Evolutionary conservation across 2,797 vertebrate genomes (phyloP).

Genomic region (Myripristis murdjan): DNA sequence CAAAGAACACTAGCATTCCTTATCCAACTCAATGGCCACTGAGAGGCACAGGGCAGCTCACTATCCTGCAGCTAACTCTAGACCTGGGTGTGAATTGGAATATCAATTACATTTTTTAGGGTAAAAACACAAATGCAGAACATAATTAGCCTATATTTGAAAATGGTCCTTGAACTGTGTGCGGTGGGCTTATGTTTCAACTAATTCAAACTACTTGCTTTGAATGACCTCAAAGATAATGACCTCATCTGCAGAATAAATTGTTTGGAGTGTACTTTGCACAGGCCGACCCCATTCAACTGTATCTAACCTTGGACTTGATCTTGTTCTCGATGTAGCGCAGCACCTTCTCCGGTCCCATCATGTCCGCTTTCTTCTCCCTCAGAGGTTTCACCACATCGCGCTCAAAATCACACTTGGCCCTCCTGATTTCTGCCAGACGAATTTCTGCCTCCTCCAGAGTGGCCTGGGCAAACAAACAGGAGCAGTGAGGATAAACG

Average conservation of each 20-base stretch:
- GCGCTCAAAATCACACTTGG: slow-evolving; percentile 60
- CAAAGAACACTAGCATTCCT: too few relatives aligned
- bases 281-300: not conserved
- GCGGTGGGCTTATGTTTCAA: too few relatives aligned
- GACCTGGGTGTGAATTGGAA: too few relatives aligned
- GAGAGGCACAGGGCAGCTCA: too few relatives aligned
- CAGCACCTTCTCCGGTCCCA: slow-evolving; percentile 61
- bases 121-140: too few relatives aligned
- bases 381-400: slow-evolving; percentile 36
- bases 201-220: too few relatives aligned
- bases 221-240: too few relatives aligned
- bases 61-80: too few relatives aligned
- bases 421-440: slow-evolving; percentile 58
- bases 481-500: not conserved
- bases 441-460: slow-evolving; percentile 58
- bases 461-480: slow-evolving; percentile 51
- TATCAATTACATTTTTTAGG: too few relatives aligned
- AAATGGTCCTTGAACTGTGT: too few relatives aligned
- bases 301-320: slow-evolving; percentile 39
- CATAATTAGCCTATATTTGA: too few relatives aligned
- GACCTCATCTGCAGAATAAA: not conserved
- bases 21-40: too few relatives aligned
- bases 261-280: not conserved
- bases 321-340: slow-evolving; percentile 52
- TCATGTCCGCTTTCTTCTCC: slow-evolving; percentile 44